Evolutionary conservation across 2,797 vertebrate genomes (phyloP).

Genomic region (Sebastiscus tertius): DNA sequence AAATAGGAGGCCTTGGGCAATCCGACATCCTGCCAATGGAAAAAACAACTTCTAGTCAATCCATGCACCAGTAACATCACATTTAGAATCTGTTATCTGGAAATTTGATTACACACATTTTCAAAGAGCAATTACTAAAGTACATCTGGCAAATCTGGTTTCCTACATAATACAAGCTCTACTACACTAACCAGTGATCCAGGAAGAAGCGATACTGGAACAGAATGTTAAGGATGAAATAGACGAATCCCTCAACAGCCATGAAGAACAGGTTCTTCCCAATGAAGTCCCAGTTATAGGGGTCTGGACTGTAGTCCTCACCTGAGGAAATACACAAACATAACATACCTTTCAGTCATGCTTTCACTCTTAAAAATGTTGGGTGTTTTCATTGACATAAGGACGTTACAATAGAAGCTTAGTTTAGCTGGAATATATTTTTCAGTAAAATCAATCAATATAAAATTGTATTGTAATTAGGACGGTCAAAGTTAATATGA

Average conservation of each 20-base stretch:
- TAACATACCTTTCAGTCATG: not conserved
- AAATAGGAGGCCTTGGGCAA: conserved; percentile 67
- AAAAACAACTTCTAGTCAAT: not conserved
- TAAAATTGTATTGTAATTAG: not conserved
- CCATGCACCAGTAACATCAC: not conserved
- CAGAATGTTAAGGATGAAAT: conserved; percentile 89
- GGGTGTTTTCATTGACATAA: not conserved
- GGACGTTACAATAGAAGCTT: not conserved
- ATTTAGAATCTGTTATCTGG: not conserved
- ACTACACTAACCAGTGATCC: conserved; percentile 81
- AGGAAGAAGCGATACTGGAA: conserved; percentile 88
- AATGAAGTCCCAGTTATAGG: conserved; percentile 91
- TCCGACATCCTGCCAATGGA: conserved; percentile 79
- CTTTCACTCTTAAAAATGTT: not conserved
- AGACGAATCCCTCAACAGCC: conserved; percentile 87
- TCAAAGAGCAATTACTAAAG: not conserved
- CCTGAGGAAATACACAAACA: conserved; percentile 73
- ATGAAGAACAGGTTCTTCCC: conserved; percentile 92
- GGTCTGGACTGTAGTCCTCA: conserved; percentile 87
- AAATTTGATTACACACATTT: not conserved
- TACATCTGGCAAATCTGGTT: not conserved
- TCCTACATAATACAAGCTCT: not conserved
- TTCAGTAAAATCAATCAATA: not conserved
- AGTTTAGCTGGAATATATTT: not conserved
- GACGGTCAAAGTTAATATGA: too few species aligned